These are phyloP conservation scores for Melinopterus prodromus DNA, from an alignment of 2,888 invertebrate genomes.

Conservation along the genomic window DNA sequence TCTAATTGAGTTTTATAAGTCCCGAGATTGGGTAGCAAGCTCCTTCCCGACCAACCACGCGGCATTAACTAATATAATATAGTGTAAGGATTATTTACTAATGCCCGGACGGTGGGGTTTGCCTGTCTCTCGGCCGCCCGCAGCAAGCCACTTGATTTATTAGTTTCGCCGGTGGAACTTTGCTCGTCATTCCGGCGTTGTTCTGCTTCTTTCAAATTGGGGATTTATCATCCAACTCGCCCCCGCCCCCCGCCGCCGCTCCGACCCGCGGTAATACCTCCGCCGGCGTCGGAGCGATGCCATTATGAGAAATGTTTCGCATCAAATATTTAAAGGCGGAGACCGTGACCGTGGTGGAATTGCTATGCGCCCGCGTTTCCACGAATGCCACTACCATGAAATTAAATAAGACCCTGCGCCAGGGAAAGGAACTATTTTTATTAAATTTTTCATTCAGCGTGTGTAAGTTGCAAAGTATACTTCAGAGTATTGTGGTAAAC, in stretches of 20 bases:
- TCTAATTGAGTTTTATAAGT: slow-evolving; percentile 44
- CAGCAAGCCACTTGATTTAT: neutral
- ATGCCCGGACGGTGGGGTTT: neutral
- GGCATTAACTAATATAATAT: slow-evolving; percentile 48
- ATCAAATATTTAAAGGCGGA: neutral
- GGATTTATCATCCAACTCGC: neutral
- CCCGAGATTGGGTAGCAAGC: slow-evolving; percentile 38
- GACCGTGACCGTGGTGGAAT: neutral
- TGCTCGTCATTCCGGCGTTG: neutral
- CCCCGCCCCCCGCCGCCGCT: neutral
- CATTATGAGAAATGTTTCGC: neutral
- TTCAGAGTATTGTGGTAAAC: too few species aligned
- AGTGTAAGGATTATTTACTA: slow-evolving; percentile 47
- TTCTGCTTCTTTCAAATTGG: slow-evolving; percentile 4
- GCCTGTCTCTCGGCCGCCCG: neutral
- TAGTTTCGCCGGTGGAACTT: neutral
- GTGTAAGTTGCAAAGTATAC: too few species aligned
- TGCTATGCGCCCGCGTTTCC: neutral
- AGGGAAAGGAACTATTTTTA: neutral
- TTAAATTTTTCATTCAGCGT: neutral
- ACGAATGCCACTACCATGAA: neutral
- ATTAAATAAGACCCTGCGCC: neutral
- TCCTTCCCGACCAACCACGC: slow-evolving; percentile 10
- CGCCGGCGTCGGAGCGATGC: neutral
- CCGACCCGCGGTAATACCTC: neutral